Base-by-base conservation (phyloP, 2,113 vertebrate genomes). In the Urocynchramus pylzowi region DNA sequence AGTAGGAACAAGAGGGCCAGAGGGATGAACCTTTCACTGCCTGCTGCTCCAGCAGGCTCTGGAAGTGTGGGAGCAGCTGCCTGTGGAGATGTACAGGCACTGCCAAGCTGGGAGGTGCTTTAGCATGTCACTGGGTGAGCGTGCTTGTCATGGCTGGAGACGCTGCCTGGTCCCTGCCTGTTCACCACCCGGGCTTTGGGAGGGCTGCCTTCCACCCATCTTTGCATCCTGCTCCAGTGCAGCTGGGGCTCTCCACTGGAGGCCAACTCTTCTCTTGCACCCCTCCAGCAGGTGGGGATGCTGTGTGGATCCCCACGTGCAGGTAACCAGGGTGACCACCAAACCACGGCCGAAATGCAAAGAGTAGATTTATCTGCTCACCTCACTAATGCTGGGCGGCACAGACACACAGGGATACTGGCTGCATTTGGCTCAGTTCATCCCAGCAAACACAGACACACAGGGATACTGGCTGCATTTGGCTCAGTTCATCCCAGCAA, bases 351-450 rank as follows among this genome's bases (percentile, higher is more conserved):
- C 1, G 0, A 35, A 47, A 67, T 6, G 30, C 35, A 7, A 9
- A 19, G 35, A 39, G 59, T 4, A 10, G 42, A 65, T 75, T 65
- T 9, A 35, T 21, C n/a, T 57, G 8, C 1, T 41, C 9, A 13
- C 35, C 60, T 57, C 7, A 2, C 30, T 26, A 20, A 20, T 0
- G 0, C 42, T 6, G 16, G 30, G n/a, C 0, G 0, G 13, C 42
- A 56, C n/a, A 74, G n/a, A 28, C 59, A 39, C 28, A 19, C 15
- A 3, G 42, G 35, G 35, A 31, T 56, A 49, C 0, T 20, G 37
- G 26, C 16, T 20, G 8, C 1, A 0, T 16, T 22, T 35, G 53
- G 31, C 53, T 44, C 1, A 7, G 31, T 15, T 45, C 52, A 73
- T 42, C 30, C 30, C 50, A 42, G 22, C 39, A 53, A 53, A 53